Conservation (phyloP, 2,113 vertebrate species). For the Edolisoma coerulescens region DNA sequence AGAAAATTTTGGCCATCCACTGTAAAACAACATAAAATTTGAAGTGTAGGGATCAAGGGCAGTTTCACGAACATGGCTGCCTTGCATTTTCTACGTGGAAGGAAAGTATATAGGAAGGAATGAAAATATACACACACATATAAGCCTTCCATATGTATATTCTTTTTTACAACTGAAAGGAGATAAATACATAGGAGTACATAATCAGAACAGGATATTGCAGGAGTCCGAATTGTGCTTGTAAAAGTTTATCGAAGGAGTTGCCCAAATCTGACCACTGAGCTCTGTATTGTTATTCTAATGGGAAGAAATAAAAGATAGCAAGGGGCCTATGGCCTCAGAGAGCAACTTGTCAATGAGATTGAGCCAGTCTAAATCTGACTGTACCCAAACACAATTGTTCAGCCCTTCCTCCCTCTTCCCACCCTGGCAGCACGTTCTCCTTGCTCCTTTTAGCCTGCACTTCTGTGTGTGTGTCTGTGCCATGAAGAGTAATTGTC, state of each 20-base stretch:
- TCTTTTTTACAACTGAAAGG: not conserved
- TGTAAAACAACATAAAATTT: not conserved
- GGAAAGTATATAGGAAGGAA: not conserved
- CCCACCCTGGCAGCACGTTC: rapidly evolving
- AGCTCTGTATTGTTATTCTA: not conserved
- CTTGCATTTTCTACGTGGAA: not conserved
- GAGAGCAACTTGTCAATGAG: not conserved
- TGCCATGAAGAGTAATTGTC: not conserved
- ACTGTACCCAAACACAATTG: not conserved
- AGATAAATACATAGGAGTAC: not conserved
- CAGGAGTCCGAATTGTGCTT: not conserved
- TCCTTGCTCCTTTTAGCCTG: not conserved
- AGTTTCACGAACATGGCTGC: not conserved
- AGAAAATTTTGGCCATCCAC: not conserved
- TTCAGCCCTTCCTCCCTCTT: not conserved
- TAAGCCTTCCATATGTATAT: not conserved
- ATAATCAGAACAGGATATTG: not conserved
- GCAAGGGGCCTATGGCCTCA: not conserved
- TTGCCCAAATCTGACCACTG: not conserved
- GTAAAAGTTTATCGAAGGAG: not conserved
- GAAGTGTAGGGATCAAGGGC: not conserved
- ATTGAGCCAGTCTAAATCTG: not conserved
- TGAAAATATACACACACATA: not conserved
- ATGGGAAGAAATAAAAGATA: not conserved
- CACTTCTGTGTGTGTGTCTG: rapidly evolving